Conservation (phyloP, 2,113 vertebrate genomes). For the Callionymus lyra region DNA sequence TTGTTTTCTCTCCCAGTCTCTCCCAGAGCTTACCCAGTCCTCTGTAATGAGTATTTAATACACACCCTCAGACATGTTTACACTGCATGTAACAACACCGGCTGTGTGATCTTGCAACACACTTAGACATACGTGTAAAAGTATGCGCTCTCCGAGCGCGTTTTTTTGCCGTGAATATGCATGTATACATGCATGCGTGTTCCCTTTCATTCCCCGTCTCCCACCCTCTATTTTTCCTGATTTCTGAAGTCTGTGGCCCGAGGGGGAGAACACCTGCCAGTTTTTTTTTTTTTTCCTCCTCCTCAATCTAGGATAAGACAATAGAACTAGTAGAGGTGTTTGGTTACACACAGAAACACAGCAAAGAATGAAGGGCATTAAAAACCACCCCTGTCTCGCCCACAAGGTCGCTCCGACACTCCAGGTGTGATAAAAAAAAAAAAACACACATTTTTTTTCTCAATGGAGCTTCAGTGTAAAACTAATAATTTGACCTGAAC, state of each 20-base stretch:
- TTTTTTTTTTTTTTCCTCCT: constrained; percentile 23
- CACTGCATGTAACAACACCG: constrained; percentile 51
- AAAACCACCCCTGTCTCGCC: constrained; percentile 37
- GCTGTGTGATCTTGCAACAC: constrained; percentile 53
- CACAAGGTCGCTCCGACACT: constrained; percentile 29
- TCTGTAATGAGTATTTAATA: constrained; percentile 62
- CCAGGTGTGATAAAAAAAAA: constrained; percentile 47
- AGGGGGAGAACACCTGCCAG: constrained; percentile 60
- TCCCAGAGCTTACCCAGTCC: constrained; percentile 54
- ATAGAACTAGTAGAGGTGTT: constrained; percentile 50
- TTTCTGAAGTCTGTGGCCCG: constrained; percentile 53
- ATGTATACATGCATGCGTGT: constrained; percentile 11
- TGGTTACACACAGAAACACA: constrained; percentile 44
- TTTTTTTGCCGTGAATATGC: constrained; percentile 3
- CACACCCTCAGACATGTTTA: constrained; percentile 65
- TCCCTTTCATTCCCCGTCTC: constrained; percentile 46
- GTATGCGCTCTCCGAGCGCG: constrained; percentile 8
- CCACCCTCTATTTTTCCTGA: constrained; percentile 46
- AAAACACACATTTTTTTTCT: constrained; percentile 27
- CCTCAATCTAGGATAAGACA: constrained; percentile 58
- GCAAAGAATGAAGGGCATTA: constrained; percentile 38
- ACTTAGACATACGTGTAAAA: constrained; percentile 37
- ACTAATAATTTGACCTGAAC: constrained; percentile 53
- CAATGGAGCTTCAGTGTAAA: constrained; percentile 34
- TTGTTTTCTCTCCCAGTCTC: constrained; percentile 63